phyloP scores from a whole-genome alignment of 2,888 invertebrate species.

The Drosophila formosana region DNA sequence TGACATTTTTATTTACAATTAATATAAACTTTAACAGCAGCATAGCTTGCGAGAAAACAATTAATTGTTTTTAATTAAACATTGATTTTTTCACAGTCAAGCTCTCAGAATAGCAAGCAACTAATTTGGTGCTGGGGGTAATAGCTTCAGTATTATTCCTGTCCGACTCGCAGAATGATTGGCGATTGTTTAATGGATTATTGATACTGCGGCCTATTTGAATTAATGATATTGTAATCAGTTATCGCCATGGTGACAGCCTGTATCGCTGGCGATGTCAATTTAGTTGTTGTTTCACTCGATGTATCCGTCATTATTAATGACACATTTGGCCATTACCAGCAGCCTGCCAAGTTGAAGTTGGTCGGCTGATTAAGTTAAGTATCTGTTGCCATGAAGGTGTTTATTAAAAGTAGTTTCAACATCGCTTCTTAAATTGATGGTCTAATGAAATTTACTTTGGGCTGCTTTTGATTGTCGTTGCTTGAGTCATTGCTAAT shows the following conservation, averaged over 20 bases:
- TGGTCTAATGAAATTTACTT: not conserved
- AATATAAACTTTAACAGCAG: slow-evolving; percentile 19
- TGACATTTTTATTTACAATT: slow-evolving; percentile 30
- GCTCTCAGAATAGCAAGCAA: not conserved
- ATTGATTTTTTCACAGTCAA: slow-evolving; percentile 12
- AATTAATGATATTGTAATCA: slow-evolving; percentile 72
- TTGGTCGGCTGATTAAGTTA: slow-evolving; percentile 8
- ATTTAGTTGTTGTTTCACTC: slow-evolving; percentile 10
- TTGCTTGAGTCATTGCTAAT: slow-evolving; percentile 12
- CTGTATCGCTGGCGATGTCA: slow-evolving; percentile 20
- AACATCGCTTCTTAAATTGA: slow-evolving; percentile 4
- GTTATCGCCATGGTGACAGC: slow-evolving; percentile 64
- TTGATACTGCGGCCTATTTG: slow-evolving; percentile 50
- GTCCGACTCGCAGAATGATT: not conserved
- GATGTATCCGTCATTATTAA: slow-evolving; percentile 42
- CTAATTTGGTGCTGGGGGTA: not conserved
- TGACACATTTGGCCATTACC: slow-evolving; percentile 29
- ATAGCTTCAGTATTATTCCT: not conserved
- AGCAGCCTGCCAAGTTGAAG: slow-evolving; percentile 1
- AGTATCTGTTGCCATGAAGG: slow-evolving; percentile 6
- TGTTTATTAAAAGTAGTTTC: slow-evolving; percentile 18
- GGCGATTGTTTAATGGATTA: slow-evolving; percentile 26
- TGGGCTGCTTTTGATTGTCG: not conserved
- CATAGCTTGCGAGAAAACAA: slow-evolving; percentile 20
- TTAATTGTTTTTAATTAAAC: slow-evolving; percentile 35